Conservation (phyloP, 2,888 invertebrate genomes). For the Erebia aethiops region DNA sequence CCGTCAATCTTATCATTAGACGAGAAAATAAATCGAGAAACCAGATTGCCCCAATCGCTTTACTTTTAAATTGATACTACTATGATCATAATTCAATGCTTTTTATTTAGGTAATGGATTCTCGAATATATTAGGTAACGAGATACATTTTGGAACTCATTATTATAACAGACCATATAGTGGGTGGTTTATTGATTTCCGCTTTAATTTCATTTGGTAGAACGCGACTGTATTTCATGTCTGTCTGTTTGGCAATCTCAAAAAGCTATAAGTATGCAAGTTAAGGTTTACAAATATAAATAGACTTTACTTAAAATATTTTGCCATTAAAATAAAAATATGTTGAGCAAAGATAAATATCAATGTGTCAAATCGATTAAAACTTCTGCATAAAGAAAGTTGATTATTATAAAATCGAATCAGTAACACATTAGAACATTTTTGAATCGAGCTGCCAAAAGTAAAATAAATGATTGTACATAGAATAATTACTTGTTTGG, state of each 20-base stretch:
- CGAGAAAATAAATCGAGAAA: conserved; percentile 9
- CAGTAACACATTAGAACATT: no score
- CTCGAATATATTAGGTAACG: not conserved
- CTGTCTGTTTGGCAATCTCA: not conserved
- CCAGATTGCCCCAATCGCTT: conserved; percentile 9
- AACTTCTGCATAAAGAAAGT: no score
- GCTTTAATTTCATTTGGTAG: not conserved
- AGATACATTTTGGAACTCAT: conserved; percentile 6
- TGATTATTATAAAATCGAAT: no score
- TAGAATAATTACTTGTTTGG: no score
- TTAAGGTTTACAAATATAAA: no score
- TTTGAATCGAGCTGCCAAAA: no score
- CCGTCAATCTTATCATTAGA: conserved; percentile 1
- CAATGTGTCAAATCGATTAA: no score
- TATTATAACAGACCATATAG: not conserved
- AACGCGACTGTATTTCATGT: not conserved
- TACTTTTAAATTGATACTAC: conserved; percentile 19
- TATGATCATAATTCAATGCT: conserved; percentile 14
- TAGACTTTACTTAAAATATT: no score
- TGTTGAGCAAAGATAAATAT: no score
- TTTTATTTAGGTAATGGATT: conserved; percentile 19
- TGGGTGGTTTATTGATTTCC: not conserved
- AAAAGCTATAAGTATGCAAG: no score
- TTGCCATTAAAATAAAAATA: no score
- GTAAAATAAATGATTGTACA: no score